Evolutionary conservation across 2,888 invertebrate genomes (phyloP), one percentile per base, ranked within the genome.

Genomic region (Hyppa rectilinea): DNA sequence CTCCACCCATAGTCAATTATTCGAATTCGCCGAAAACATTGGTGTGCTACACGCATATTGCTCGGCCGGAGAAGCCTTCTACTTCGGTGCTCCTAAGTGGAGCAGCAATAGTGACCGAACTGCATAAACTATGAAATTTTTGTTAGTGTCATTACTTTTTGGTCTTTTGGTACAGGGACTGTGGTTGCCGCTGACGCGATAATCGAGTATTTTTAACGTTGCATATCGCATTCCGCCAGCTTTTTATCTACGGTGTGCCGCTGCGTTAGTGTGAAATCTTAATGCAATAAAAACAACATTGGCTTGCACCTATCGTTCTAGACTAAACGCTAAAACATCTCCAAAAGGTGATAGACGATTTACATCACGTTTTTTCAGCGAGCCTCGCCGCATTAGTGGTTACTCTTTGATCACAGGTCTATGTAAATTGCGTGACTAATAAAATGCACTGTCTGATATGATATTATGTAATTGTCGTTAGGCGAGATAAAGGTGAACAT

Each of bases 131-230:
- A 69, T 82, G 76, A 77, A 79, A 72, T 76, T 86, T 80, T 80
- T 62, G 66, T 82, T 79, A 61, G 68, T 80, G 73, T 84, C 78
- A 80, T 82, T 82, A 83, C 80, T 70, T 85, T 81, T 87, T 75
- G 66, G 74, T 78, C 49, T 87, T 84, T 83, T 77, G 82, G 85
- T 90, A 88, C 85, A 64, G 78, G 87, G 77, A 66, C 71, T 71
- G 85, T 82, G 85, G 87, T 85, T 83, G 87, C 88, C 82, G 83
- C 87, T 86, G 89, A 88, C 88, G 88, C 88, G 90, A 91, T 92
- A 91, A 91, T 91, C 88, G 87, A 87, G 90, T 92, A 91, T 92
- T 92, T 92, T 92, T 91, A 92, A 92, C 89, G 83, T 90, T 90
- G 86, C 88, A 90, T 91, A 91, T 91, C 90, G 89, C 90, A 92